Percentiles rank a stretch among this genome's conserved stretches.
Conservation (phyloP, 2,888 invertebrate genomes). For the Matsumyia berberina region DNA sequence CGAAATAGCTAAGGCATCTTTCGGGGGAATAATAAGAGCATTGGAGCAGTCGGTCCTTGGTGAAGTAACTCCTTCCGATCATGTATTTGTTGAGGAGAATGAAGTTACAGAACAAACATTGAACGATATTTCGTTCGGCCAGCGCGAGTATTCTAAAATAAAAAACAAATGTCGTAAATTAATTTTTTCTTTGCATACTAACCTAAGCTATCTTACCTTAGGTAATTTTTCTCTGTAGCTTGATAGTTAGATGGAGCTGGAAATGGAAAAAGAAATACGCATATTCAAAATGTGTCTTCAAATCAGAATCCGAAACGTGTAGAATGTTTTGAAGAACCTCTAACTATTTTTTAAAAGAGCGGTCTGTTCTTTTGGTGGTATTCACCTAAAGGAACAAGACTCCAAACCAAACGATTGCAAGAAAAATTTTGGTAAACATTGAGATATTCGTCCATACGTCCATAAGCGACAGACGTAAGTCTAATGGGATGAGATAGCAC, state of each 20-base stretch:
- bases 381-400: no score
- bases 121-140: constrained; percentile 64
- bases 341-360: no score
- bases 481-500: no score
- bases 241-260: constrained; percentile 38
- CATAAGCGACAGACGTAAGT: no score
- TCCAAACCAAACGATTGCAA: no score
- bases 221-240: constrained; percentile 55
- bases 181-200: no score
- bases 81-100: constrained; percentile 62
- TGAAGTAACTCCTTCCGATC: constrained; percentile 60
- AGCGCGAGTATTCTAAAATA: constrained; percentile 52
- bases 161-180: background rate
- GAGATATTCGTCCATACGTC: no score
- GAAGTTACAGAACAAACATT: constrained; percentile 67
- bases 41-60: constrained; percentile 58
- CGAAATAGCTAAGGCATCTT: constrained; percentile 63
- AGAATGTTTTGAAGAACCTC: no score
- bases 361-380: no score
- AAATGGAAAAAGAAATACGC: constrained; percentile 1
- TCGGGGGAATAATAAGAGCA: constrained; percentile 68
- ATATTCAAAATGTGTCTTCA: background rate
- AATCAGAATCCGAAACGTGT: no score
- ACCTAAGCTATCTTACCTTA: constrained; percentile 62
- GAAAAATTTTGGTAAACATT: no score